Evolutionary conservation across 2,888 invertebrate species (phyloP), one percentile per base, ranked within the genome.

Genomic region (Strigamia maritima): DNA sequence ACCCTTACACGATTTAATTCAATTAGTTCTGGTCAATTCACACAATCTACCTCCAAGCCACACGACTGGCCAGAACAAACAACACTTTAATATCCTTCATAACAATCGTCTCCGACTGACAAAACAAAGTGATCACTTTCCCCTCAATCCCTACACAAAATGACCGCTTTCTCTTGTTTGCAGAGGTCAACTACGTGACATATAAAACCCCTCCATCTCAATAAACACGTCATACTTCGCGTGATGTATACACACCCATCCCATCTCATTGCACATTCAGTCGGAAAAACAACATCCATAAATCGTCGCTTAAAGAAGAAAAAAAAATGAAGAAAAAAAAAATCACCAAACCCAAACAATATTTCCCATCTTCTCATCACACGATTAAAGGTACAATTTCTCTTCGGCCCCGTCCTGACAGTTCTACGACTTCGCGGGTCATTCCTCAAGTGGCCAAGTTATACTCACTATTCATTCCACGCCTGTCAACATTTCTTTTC

Each of bases 1-100:
- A 60, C 60, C 19, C 60, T 60, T 60, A 24, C n/a, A n/a, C 24
- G 60, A n/a, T 60, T 60, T 60, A 60, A 60, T 60, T 19, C 22
- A 60, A 60, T 60, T 60, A 60, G 60, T 60, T 60, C 60, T 60
- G 60, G 60, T 60, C 60, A 60, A 60, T 60, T 60, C 60, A 60
- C 60, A 2, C 60, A 60, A 19, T 60, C 8, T 10, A 60, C n/a
- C 49, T 19, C 14, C n/a, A 14, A 49, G 49, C 49, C 19, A 49
- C 49, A 49, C 60, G 19, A 60, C 6, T 16, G n/a, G 24, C 60
- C n/a, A 16, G 10, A 19, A 16, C 19, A 60, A 40, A 40, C 14
- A 14, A 40, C 14, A 7, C 16, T 40, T 2, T 10, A 40, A 10
- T 10, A 40, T 14, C 19, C 19, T 60, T 60, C 24, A 60, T 22